Percentiles rank a stretch among this genome's conserved stretches.
Conservation (phyloP, 2,113 vertebrate genomes). For the Vimba vimba region DNA sequence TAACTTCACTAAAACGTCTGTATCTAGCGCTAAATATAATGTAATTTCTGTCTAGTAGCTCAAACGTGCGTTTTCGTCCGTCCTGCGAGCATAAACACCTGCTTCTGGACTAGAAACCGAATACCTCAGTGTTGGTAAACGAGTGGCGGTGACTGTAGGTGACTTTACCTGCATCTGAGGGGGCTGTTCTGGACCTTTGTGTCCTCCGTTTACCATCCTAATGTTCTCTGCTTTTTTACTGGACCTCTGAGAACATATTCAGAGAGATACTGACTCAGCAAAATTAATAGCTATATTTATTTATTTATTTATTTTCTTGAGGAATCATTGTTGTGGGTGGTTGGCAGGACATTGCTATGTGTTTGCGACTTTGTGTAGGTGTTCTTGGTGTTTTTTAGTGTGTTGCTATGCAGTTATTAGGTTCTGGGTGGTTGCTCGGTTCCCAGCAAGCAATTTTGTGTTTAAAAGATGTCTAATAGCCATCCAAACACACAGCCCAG, state of each 20-base stretch:
- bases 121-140: constrained; percentile 26
- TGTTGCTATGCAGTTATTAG: no score
- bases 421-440: no score
- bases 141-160: neutral
- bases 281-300: no score
- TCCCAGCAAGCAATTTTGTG: no score
- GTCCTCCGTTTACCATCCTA: constrained; percentile 57
- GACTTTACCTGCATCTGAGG: constrained; percentile 68
- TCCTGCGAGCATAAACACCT: neutral
- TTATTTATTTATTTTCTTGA: no score
- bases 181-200: constrained; percentile 46
- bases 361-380: no score
- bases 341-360: no score
- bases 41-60: neutral
- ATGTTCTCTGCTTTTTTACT: constrained; percentile 58
- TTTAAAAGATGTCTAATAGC: no score
- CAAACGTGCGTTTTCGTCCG: neutral
- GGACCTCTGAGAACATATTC: constrained; percentile 58
- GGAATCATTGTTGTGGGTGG: no score
- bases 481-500: no score
- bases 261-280: neutral
- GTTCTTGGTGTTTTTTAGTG: no score
- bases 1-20: neutral
- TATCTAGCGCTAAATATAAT: neutral
- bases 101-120: constrained; percentile 13